Conservation (phyloP, 2,888 invertebrate genomes). For the Patella caerulea region DNA sequence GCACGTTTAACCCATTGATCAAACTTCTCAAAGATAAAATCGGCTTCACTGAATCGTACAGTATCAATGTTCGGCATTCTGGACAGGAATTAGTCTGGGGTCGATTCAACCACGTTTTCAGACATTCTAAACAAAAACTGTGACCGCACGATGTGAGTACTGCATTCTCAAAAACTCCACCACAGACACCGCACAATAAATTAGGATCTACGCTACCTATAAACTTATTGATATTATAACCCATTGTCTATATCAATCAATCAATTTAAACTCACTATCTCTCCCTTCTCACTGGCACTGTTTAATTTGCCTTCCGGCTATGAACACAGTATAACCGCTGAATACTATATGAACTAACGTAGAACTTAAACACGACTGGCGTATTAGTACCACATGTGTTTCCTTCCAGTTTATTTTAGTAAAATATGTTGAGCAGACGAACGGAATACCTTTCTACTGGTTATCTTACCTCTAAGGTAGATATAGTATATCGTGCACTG, state of each 20-base stretch:
- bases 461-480: no score
- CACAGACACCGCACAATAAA: constrained; percentile 66
- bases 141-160: constrained; percentile 69
- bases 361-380: no score
- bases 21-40: constrained; percentile 64
- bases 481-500: no score
- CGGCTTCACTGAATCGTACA: constrained; percentile 48
- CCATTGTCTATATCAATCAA: constrained; percentile 47
- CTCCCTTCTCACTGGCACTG: background rate
- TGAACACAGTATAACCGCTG: no score
- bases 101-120: constrained; percentile 64
- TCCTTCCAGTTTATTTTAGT: no score
- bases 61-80: constrained; percentile 56
- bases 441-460: no score
- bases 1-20: constrained; percentile 59
- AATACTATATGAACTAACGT: no score
- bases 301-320: no score
- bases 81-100: constrained; percentile 60
- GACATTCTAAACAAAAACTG: constrained; percentile 61
- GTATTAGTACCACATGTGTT: no score
- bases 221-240: constrained; percentile 57
- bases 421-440: no score
- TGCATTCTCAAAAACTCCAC: constrained; percentile 63
- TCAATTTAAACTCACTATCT: background rate
- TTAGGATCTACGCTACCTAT: constrained; percentile 62